phyloP scores from a whole-genome alignment of 2,113 vertebrate genomes.

The Spermophilus dauricus region DNA sequence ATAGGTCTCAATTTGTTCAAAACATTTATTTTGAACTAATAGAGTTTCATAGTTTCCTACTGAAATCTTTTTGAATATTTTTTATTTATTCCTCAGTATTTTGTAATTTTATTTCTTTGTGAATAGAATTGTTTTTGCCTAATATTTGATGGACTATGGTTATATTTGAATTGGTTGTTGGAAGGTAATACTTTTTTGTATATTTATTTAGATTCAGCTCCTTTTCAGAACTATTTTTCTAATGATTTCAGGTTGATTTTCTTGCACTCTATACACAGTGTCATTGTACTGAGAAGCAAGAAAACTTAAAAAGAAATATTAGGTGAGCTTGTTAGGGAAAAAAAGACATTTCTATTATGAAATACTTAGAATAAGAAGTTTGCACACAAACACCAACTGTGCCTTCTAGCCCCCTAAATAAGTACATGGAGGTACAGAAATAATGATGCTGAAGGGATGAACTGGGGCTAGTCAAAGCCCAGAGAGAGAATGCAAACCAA shows the following conservation, averaged over 20 bases:
- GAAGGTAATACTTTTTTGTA: background rate
- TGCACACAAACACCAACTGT: background rate
- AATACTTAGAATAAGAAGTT: background rate
- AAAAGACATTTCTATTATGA: background rate
- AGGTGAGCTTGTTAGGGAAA: background rate
- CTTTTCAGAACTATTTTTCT: background rate
- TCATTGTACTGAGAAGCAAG: background rate
- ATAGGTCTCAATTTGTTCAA: conserved; percentile 17
- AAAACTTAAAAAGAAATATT: background rate
- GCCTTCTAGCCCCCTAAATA: background rate
- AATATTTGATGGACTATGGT: background rate
- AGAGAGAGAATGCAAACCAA: background rate
- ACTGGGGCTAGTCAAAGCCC: background rate
- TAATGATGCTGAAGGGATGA: background rate
- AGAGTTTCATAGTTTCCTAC: background rate
- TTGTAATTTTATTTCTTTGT: conserved; percentile 3
- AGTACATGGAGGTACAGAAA: background rate
- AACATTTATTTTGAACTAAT: background rate
- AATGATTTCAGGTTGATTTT: background rate
- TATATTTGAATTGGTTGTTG: background rate
- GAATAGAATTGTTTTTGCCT: background rate
- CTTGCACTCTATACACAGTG: background rate
- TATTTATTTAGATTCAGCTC: background rate
- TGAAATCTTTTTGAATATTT: background rate
- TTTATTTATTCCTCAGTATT: background rate